phyloP scores from a whole-genome alignment of 1,140 invertebrate species.

The Calycopis cecrops region DNA sequence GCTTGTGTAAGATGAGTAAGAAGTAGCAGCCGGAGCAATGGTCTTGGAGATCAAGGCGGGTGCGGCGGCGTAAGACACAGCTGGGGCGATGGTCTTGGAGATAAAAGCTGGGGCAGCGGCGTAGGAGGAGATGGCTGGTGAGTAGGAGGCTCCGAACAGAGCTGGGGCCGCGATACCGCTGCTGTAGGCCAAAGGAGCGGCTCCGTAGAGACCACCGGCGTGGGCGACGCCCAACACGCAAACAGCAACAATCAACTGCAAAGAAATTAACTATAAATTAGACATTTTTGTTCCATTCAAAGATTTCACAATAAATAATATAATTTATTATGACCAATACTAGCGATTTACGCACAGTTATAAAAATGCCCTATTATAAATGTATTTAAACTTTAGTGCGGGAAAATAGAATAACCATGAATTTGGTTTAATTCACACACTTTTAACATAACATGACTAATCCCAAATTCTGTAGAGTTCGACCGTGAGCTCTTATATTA shows the following conservation, averaged over 20 bases:
- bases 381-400: too few species aligned
- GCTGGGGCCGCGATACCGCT: slow-evolving; percentile 24
- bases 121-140: slow-evolving; percentile 19
- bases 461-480: too few species aligned
- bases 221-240: slow-evolving; percentile 30
- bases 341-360: too few species aligned
- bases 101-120: slow-evolving; percentile 32
- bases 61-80: too few species aligned
- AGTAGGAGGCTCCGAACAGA: slow-evolving; percentile 18
- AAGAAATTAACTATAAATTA: slow-evolving; percentile 12
- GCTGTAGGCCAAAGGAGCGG: slow-evolving; percentile 27
- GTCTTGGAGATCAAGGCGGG: slow-evolving; percentile 26
- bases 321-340: too few species aligned
- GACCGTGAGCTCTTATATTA: too few species aligned
- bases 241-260: slow-evolving; percentile 31
- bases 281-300: too few species aligned
- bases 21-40: slow-evolving; percentile 6
- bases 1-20: background rate
- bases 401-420: too few species aligned
- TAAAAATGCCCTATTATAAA: too few species aligned
- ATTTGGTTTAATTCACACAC: too few species aligned
- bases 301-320: too few species aligned
- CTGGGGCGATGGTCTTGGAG: slow-evolving; percentile 15
- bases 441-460: too few species aligned
- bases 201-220: slow-evolving; percentile 25